These are phyloP conservation scores for Bolborhynchus lineola DNA, from an alignment of 2,113 vertebrate genomes.

Conservation along the genomic window DNA sequence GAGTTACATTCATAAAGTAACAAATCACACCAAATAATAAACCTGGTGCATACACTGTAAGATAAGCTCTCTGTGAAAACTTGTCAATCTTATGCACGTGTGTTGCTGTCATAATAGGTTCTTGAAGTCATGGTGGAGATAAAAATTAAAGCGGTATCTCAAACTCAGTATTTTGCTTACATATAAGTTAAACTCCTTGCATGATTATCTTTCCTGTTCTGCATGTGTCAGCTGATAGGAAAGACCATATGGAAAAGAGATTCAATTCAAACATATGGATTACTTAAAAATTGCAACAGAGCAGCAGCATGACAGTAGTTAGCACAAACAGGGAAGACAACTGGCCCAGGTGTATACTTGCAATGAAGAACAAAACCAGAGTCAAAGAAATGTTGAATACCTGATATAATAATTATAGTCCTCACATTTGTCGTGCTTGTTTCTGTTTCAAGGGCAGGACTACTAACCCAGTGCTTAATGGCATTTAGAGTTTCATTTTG, in stretches of 20 bases:
- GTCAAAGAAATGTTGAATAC: not conserved
- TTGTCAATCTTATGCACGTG: not conserved
- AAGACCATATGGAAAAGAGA: not conserved
- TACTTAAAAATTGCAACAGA: not conserved
- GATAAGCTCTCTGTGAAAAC: not conserved
- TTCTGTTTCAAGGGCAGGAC: not conserved
- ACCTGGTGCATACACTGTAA: not conserved
- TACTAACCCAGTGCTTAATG: not conserved
- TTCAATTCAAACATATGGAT: not conserved
- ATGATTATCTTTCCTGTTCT: not conserved
- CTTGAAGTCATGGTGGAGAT: not conserved
- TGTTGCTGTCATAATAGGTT: not conserved
- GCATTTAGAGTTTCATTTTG: not conserved
- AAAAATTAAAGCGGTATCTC: not conserved
- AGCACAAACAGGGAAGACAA: not conserved
- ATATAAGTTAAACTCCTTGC: not conserved
- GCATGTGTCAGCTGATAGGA: not conserved
- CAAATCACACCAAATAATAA: not conserved
- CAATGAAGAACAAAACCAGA: not conserved
- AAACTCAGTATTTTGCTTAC: not conserved
- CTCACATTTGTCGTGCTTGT: not conserved
- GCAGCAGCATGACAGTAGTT: not conserved
- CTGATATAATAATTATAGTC: not conserved
- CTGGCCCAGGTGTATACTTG: not conserved
- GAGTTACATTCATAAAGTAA: not conserved